Percentiles rank a stretch among this genome's conserved stretches.
Conservation (phyloP, 2,113 vertebrate genomes). For the Tragulus kanchil region DNA sequence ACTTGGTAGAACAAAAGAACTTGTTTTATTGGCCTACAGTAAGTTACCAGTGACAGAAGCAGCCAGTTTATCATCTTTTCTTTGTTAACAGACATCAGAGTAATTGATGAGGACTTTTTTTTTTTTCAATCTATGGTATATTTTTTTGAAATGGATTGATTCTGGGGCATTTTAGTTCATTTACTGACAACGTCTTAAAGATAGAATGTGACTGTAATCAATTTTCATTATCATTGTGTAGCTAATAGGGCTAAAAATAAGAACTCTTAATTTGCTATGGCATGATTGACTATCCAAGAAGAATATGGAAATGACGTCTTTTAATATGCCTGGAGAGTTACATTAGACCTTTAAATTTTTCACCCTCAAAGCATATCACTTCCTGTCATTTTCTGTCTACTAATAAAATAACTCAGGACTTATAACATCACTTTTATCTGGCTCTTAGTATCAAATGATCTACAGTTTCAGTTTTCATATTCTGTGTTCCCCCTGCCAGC, state of each 20-base stretch:
- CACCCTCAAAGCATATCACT: conserved; percentile 62
- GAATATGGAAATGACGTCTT: conserved; percentile 85
- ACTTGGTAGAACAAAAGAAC: not conserved
- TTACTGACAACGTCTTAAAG: conserved; percentile 83
- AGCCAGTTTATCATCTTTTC: conserved; percentile 81
- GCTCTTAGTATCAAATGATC: conserved; percentile 21
- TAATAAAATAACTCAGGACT: conserved; percentile 59
- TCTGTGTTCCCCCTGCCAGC: not conserved
- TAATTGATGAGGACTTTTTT: conserved; percentile 83
- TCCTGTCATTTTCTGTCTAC: conserved; percentile 68
- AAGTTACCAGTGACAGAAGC: conserved; percentile 51
- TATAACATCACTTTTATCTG: not conserved
- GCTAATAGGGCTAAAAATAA: conserved; percentile 88
- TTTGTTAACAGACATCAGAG: conserved; percentile 80
- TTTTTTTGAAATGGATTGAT: conserved; percentile 79
- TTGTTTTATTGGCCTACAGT: conserved; percentile 64
- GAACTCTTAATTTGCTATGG: conserved; percentile 84
- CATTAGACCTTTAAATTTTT: conserved; percentile 75
- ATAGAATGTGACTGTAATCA: conserved; percentile 86
- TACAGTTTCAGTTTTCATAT: conserved; percentile 20
- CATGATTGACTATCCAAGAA: conserved; percentile 85
- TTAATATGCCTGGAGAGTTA: conserved; percentile 76
- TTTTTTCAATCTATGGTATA: conserved; percentile 68
- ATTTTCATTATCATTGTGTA: conserved; percentile 88
- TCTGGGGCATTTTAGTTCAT: conserved; percentile 82